phyloP scores from a whole-genome alignment of 2,888 invertebrate species.

The Phortica okadai region DNA sequence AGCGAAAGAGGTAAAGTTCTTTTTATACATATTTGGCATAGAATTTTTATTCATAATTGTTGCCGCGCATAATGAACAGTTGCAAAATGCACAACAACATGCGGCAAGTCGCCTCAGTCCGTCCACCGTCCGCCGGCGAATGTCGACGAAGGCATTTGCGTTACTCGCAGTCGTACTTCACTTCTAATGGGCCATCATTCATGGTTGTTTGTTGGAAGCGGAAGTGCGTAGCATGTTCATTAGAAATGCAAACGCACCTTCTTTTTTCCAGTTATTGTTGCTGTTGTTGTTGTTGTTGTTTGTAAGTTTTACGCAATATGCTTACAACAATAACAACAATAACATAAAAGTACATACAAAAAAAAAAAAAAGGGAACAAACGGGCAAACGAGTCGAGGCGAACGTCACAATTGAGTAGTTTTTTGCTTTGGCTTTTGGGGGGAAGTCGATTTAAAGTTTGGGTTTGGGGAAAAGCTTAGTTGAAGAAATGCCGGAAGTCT shows the following conservation, averaged over 20 bases:
- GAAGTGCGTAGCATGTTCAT: constrained; percentile 74
- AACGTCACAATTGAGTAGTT: constrained; percentile 59
- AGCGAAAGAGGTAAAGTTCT: no score
- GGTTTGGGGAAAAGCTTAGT: neutral
- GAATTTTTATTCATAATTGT: neutral
- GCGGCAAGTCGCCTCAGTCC: neutral
- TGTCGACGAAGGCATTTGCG: neutral
- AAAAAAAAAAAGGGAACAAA: neutral
- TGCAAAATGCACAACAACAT: neutral
- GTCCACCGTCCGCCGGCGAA: neutral
- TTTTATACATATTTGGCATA: neutral
- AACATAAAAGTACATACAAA: neutral
- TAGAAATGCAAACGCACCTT: constrained; percentile 74
- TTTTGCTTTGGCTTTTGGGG: constrained; percentile 20
- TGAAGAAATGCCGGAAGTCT: constrained; percentile 34
- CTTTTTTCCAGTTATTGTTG: constrained; percentile 45
- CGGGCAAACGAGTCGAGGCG: constrained; percentile 21
- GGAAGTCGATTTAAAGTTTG: neutral
- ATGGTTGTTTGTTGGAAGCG: constrained; percentile 56
- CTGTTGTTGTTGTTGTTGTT: neutral
- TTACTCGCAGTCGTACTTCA: constrained; percentile 8
- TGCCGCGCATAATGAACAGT: neutral
- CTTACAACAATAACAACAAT: neutral
- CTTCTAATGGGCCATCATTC: constrained; percentile 55
- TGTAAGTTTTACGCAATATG: constrained; percentile 20